A percentile compares a stretch with the other conserved stretches of the same genome.
Conservation (phyloP, 1,140 invertebrate species). For the Papilio polyxenes region DNA sequence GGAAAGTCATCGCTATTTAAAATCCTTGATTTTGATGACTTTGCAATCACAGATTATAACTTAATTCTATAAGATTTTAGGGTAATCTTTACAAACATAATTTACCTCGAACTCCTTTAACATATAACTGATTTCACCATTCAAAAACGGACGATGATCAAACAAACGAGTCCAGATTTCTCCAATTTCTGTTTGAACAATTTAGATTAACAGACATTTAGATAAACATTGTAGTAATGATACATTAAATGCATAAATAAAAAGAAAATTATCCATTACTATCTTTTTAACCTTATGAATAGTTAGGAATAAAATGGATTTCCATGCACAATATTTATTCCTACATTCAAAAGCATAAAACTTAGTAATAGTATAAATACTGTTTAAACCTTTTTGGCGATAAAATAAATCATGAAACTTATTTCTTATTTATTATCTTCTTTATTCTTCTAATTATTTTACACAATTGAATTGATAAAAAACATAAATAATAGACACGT, state of each 20-base stretch:
- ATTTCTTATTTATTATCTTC: not conserved
- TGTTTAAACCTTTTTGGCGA: not conserved
- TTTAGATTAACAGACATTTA: not conserved
- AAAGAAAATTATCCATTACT: not conserved
- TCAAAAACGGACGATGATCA: conserved; percentile 91
- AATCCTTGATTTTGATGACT: too few species aligned
- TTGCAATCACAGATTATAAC: too few species aligned
- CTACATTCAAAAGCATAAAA: not conserved
- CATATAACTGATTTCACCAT: conserved; percentile 91
- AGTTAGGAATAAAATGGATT: not conserved
- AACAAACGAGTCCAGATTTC: conserved; percentile 91
- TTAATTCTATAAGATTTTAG: too few species aligned
- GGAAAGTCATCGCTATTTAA: too few species aligned
- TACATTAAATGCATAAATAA: not conserved
- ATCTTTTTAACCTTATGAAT: not conserved
- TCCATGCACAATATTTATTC: too few species aligned
- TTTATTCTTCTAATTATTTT: not conserved
- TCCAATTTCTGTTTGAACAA: conserved; percentile 84
- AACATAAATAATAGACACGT: conserved; percentile 44
- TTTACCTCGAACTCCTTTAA: conserved; percentile 90
- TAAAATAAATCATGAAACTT: not conserved
- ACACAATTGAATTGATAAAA: not conserved
- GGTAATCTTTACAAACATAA: not conserved
- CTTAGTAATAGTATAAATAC: not conserved
- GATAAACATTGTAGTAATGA: conserved; percentile 5